phyloP scores from a whole-genome alignment of 2,113 vertebrate species.

The Anolis carolinensis region DNA sequence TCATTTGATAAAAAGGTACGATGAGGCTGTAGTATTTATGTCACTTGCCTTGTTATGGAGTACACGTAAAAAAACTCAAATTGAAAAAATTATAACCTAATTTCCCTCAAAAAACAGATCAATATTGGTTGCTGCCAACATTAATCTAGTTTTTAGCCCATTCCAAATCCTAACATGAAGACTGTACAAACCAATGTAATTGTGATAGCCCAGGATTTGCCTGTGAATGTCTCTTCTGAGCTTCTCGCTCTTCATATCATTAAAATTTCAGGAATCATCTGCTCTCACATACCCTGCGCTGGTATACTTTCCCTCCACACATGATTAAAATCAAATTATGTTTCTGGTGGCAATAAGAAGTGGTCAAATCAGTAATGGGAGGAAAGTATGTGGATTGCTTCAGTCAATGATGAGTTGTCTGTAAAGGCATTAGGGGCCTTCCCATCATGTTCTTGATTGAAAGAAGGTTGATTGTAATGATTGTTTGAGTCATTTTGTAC shows the following conservation, averaged over 20 bases:
- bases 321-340: slow-evolving; percentile 48
- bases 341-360: slow-evolving; percentile 46
- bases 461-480: slow-evolving; percentile 76
- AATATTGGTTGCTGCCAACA: background rate
- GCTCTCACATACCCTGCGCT: background rate
- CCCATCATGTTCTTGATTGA: slow-evolving; percentile 70
- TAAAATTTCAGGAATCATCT: slow-evolving; percentile 31
- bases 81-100: too few species aligned
- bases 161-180: background rate
- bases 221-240: background rate
- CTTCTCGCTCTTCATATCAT: background rate
- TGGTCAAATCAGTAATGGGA: slow-evolving; percentile 67
- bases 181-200: background rate
- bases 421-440: slow-evolving; percentile 70
- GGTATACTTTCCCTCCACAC: background rate
- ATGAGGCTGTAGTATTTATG: background rate
- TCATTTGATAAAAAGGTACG: background rate
- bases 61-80: background rate
- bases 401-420: slow-evolving; percentile 56
- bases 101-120: too few species aligned
- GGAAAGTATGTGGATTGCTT: slow-evolving; percentile 57
- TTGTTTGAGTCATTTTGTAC: slow-evolving; percentile 67
- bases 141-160: background rate
- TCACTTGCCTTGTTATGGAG: background rate
- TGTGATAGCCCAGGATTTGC: background rate